Base-by-base conservation (phyloP, 2,888 invertebrate species). In the Psylliodes chrysocephalus region DNA sequence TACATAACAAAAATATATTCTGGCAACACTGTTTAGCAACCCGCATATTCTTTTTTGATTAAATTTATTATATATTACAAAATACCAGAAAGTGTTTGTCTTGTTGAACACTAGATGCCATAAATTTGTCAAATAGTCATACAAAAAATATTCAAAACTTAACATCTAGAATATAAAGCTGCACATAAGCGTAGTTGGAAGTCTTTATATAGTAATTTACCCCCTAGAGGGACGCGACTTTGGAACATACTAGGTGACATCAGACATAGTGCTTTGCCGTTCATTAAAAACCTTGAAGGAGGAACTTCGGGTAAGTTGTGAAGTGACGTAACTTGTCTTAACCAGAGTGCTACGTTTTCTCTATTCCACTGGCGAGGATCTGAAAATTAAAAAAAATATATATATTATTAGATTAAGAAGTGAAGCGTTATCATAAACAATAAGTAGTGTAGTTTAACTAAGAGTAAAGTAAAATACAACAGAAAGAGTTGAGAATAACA, bases 191-290 rank as follows among this genome's bases (percentile, higher is more conserved):
- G 83, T 75, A 90, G 84, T 78, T 90, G 87, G 76, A 88, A 89
- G 79, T 89, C 92, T 82, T 89, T 89, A 78, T 91, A 88, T 40
- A 92, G 81, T 63, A 87, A 81, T 76, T 89, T 88, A 7, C 91
- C 91, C 0, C 87, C 88, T 0, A 86, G 80, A 0, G 91, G 91
- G 30, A 91, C 91, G 42, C 92, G 82, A 66, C 86, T 85, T 1
- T 88, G 84, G 82, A 91, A 92, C 92, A 92, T 92, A 54, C 89
- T 88, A 8, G 87, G 84, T n/a, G 87, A 86, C 92, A 92, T 92
- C 56, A 92, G 85, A 70, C 92, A 92, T 3, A 92, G 82, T 0
- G 91, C 92, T 80, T 92, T 92, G 51, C 92, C 92, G 81, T 92
- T 92, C 91, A 92, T 92, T 0, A 89, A 87, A 81, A 92, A 92